Conservation (phyloP, 2,888 invertebrate genomes). For the Pherbina coryleti region DNA sequence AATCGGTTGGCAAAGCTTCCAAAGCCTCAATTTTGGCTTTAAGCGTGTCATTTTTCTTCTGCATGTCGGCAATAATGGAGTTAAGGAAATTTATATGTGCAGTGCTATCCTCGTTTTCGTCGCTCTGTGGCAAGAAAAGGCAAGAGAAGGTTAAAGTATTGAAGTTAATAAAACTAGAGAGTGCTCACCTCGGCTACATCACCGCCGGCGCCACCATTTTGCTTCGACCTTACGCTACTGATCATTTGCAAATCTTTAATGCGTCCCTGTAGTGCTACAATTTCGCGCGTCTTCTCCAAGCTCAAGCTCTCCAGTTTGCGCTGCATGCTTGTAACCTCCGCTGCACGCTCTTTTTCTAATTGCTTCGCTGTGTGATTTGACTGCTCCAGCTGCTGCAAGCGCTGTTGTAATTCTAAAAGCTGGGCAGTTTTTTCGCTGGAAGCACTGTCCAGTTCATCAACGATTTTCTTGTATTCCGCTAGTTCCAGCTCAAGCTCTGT, state of each 20-base stretch:
- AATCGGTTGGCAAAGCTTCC: slow-evolving; percentile 71
- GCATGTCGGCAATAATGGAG: slow-evolving; percentile 96
- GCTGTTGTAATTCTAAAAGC: slow-evolving; percentile 47
- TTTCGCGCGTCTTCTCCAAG: slow-evolving; percentile 57
- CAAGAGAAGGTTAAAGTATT: neutral
- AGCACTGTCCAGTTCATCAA: slow-evolving; percentile 60
- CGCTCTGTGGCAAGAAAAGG: slow-evolving; percentile 56
- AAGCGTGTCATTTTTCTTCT: slow-evolving; percentile 89
- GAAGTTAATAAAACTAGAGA: neutral
- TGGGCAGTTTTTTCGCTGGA: slow-evolving; percentile 48
- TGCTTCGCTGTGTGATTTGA: slow-evolving; percentile 47
- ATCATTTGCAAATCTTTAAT: slow-evolving; percentile 50
- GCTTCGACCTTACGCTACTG: slow-evolving; percentile 40
- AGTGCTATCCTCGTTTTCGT: slow-evolving; percentile 72
- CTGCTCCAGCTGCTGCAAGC: slow-evolving; percentile 52
- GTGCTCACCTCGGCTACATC: neutral
- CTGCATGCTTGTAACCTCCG: slow-evolving; percentile 51
- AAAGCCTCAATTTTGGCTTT: slow-evolving; percentile 83
- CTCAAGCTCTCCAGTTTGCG: slow-evolving; percentile 54
- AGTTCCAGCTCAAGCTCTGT: slow-evolving; percentile 54
- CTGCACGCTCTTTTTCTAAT: slow-evolving; percentile 47
- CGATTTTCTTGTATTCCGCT: slow-evolving; percentile 58
- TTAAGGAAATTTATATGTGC: slow-evolving; percentile 91
- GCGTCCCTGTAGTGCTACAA: slow-evolving; percentile 52
- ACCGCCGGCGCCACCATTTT: slow-evolving; percentile 40